Evolutionary conservation across 2,797 vertebrate species (phyloP).

Genomic region (Pogonophryne albipinna): DNA sequence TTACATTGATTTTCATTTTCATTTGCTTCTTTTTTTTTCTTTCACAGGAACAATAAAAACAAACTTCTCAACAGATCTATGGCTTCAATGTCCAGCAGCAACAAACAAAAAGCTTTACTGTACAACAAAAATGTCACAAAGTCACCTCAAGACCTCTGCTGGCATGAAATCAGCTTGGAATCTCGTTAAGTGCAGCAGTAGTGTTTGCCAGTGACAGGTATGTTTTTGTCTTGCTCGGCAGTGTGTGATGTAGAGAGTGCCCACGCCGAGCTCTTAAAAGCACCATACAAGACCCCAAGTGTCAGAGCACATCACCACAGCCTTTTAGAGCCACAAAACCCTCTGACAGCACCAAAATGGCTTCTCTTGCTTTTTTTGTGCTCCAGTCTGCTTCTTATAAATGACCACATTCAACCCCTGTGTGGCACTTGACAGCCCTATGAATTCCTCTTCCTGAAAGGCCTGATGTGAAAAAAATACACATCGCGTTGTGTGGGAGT

Average conservation of each 20-base stretch:
- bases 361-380: constrained; percentile 73
- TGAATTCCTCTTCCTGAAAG: constrained; percentile 74
- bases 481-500: constrained; percentile 35
- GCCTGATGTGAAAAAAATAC: constrained; percentile 61
- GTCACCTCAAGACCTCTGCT: constrained; percentile 62
- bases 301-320: constrained; percentile 83
- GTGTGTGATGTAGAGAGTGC: constrained; percentile 79
- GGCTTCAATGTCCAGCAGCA: constrained; percentile 42
- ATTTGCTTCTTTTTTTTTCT: background rate
- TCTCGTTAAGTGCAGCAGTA: constrained; percentile 75
- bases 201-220: constrained; percentile 81
- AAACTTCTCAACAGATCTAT: constrained; percentile 23
- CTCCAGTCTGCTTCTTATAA: constrained; percentile 71
- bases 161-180: constrained; percentile 64
- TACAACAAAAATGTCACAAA: constrained; percentile 64
- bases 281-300: constrained; percentile 76
- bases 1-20: background rate
- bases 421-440: constrained; percentile 69
- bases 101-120: constrained; percentile 36
- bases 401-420: constrained; percentile 75
- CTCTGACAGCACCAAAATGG: constrained; percentile 84
- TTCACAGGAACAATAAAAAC: constrained; percentile 2
- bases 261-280: constrained; percentile 84
- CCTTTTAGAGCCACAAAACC: constrained; percentile 83
- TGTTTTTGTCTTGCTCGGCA: constrained; percentile 79